phyloP scores from a whole-genome alignment of 2,888 invertebrate genomes.

The Pocota personata region DNA sequence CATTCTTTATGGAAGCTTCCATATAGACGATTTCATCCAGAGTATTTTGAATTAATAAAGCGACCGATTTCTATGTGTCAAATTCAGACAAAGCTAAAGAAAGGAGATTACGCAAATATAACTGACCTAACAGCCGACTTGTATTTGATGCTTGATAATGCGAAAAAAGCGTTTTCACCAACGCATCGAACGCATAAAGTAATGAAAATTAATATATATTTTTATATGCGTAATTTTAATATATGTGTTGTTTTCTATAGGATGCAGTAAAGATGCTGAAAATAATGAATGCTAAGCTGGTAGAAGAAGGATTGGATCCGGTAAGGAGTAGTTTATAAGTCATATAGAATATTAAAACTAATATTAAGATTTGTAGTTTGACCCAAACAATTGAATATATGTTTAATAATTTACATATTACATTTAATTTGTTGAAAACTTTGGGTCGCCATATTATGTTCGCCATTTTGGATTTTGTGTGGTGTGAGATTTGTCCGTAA shows the following conservation, averaged over 20 bases:
- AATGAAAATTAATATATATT: conserved; percentile 48
- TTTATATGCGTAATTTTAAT: background rate
- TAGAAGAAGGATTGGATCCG: conserved; percentile 80
- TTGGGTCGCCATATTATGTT: too few relatives aligned
- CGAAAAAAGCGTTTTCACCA: conserved; percentile 93
- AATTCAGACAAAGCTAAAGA: conserved; percentile 92
- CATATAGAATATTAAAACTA: background rate
- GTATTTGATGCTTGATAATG: conserved; percentile 98
- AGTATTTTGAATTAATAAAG: conserved; percentile 98
- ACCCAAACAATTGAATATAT: too few relatives aligned
- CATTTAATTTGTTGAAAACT: too few relatives aligned
- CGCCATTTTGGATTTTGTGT: too few relatives aligned
- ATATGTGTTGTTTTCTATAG: conserved; percentile 77
- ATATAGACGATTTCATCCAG: conserved; percentile 94
- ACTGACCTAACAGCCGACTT: conserved; percentile 96
- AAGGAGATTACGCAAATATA: conserved; percentile 91
- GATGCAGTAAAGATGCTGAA: conserved; percentile 93
- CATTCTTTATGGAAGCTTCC: conserved; percentile 98
- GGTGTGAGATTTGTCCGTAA: too few relatives aligned
- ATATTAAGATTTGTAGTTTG: too few relatives aligned
- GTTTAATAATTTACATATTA: too few relatives aligned
- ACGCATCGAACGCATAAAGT: conserved; percentile 92
- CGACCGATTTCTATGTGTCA: conserved; percentile 97
- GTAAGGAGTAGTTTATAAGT: conserved; percentile 73
- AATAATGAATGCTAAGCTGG: conserved; percentile 91